phyloP scores from a whole-genome alignment of 2,113 vertebrate species.

The Vanacampus margaritifer region DNA sequence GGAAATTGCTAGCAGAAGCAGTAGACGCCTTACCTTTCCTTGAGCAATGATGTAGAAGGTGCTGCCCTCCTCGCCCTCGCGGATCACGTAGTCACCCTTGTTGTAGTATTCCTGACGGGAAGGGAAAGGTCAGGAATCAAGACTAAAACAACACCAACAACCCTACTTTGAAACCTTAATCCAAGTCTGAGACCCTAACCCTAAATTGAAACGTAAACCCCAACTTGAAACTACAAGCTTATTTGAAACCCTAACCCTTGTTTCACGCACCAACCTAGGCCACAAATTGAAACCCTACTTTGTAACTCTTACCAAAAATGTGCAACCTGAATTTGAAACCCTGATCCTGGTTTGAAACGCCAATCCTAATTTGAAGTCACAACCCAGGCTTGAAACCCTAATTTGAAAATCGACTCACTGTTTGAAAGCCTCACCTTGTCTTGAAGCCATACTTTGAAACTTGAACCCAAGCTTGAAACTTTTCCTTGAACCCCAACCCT shows the following conservation, averaged over 20 bases:
- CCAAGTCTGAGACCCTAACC: background rate
- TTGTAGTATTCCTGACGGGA: constrained; percentile 81
- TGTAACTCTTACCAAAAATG: no score
- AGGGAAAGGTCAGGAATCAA: background rate
- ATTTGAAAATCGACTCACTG: no score
- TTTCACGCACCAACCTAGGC: background rate
- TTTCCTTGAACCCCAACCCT: background rate
- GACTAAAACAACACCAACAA: background rate
- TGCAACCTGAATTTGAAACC: background rate
- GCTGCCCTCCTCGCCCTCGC: constrained; percentile 89
- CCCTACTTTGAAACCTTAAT: background rate
- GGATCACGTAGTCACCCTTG: constrained; percentile 88
- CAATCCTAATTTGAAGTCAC: background rate
- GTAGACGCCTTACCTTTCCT: constrained; percentile 77
- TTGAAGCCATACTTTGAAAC: no score
- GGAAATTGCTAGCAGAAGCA: background rate
- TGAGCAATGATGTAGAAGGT: constrained; percentile 93
- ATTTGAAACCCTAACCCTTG: background rate
- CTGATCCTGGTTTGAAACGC: background rate
- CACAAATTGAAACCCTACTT: no score
- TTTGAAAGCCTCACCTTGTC: background rate
- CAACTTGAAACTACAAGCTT: no score
- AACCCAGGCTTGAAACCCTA: no score
- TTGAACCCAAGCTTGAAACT: no score
- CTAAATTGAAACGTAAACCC: background rate